Base-by-base conservation (phyloP, 2,888 invertebrate genomes). In the Ennomos fuscantarius region DNA sequence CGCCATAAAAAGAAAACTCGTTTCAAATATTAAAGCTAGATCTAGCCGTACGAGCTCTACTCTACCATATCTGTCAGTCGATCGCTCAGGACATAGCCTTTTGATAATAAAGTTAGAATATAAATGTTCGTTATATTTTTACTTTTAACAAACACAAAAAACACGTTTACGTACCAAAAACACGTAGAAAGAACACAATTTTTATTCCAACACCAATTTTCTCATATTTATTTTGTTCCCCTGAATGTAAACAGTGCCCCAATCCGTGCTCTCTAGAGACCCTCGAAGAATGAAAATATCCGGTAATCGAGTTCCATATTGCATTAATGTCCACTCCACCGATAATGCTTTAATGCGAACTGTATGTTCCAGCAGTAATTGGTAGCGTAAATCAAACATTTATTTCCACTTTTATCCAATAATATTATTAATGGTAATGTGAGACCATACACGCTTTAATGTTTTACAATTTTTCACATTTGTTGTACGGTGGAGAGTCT, bases 281-380 rank as follows among this genome's bases (percentile, higher is more conserved):
- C 39, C 11, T 11, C 32, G 47, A 10, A 44, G 39, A 43, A 39
- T 8, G 13, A 40, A 40, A 12, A 40, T 40, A 13, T 37, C 11
- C 39, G 12, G 39, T 13, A 12, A 40, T 40, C 13, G 39, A 40
- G 13, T 37, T 37, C 39, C 13, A 9, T 12, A 9, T 12, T 13
- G 13, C 9, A 12, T 13, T 40, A 40, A 13, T 13, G 13, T 40
- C 39, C 39, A 13, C 3, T 12, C 11, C 12, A 13, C 34, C 50
- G 50, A 40, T 50, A 55, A 41, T 49, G 39, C 33, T 47, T 50
- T 46, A 56, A 56, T 56, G 56, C 10, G 41, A 46, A 42, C 37
- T 51, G 46, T 33, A 46, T 50, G 50, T 50, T 55, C 32, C 8
- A 12, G 13, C 50, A 50, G 46, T 56, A 56, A 51, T 50, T 56